These are phyloP conservation scores for Scaptomyza tumidula DNA, from an alignment of 2,888 invertebrate species.

Conservation along the genomic window DNA sequence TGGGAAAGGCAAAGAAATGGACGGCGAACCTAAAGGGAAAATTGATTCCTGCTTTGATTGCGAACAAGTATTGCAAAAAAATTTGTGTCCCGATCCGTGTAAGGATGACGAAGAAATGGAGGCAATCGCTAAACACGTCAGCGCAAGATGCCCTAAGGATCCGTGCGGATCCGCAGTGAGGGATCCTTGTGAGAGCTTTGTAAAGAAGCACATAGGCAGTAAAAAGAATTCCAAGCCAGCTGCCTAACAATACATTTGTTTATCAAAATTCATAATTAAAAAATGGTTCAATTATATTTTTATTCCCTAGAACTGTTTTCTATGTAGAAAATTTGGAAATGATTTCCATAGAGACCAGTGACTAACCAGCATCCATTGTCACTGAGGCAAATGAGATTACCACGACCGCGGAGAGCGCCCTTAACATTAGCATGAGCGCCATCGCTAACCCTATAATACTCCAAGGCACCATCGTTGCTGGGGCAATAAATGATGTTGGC, in stretches of 20 bases:
- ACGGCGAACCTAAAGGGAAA: no score
- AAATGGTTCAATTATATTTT: constrained; percentile 3
- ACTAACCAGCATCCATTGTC: constrained; percentile 84
- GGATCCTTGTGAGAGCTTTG: constrained; percentile 6
- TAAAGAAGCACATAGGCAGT: constrained; percentile 18
- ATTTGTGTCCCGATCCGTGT: constrained; percentile 5
- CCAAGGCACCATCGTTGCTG: constrained; percentile 79
- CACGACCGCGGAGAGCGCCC: constrained; percentile 80
- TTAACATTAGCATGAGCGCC: constrained; percentile 75
- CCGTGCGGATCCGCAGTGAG: constrained; percentile 13
- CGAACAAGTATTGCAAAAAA: no score
- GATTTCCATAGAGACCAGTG: constrained; percentile 81
- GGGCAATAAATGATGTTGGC: constrained; percentile 81
- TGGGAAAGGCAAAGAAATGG: constrained; percentile 19
- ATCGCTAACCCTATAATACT: constrained; percentile 78
- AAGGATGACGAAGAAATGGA: constrained; percentile 23
- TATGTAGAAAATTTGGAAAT: constrained; percentile 82
- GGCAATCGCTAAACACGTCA: constrained; percentile 16
- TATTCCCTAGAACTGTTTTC: constrained; percentile 25
- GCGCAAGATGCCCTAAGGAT: constrained; percentile 16
- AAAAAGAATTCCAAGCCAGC: not conserved
- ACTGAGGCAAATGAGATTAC: constrained; percentile 81
- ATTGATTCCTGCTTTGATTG: no score
- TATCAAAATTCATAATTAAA: not conserved
- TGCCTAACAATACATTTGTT: not conserved